Evolutionary conservation across 2,797 vertebrate genomes (phyloP).

Genomic region (Neosalanx taihuensis): DNA sequence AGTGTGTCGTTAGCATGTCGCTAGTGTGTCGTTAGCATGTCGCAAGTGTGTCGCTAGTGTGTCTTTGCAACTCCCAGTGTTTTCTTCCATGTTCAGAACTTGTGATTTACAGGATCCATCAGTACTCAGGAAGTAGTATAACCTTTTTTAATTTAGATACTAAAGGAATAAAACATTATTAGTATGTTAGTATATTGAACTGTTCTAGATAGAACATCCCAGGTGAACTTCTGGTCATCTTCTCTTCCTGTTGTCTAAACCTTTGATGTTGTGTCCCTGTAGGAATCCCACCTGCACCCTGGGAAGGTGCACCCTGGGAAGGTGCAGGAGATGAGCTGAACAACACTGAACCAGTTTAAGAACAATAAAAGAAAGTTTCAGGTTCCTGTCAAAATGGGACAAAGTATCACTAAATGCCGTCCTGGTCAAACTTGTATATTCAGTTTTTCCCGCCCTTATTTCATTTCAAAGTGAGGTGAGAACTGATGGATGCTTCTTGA

Average conservation of each 20-base stretch:
- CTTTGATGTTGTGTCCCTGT: conserved; percentile 16
- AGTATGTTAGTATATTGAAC: no score
- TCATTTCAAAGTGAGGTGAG: neutral
- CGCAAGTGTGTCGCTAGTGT: no score
- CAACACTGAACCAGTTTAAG: conserved; percentile 19
- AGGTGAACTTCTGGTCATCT: no score
- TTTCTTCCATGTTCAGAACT: no score
- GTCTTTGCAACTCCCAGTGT: neutral
- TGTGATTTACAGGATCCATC: no score
- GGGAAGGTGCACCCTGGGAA: conserved; percentile 32
- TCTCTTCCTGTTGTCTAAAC: neutral
- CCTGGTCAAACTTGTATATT: neutral
- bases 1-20: no score
- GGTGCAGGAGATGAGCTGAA: conserved; percentile 11
- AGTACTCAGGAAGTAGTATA: no score
- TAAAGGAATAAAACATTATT: no score
- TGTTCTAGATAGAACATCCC: no score
- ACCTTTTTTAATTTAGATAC: no score
- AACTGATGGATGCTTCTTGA: conserved; percentile 18
- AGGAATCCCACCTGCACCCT: conserved; percentile 26
- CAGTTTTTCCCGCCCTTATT: neutral
- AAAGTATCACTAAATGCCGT: neutral
- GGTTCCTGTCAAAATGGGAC: conserved; percentile 1
- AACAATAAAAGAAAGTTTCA: conserved; percentile 20
- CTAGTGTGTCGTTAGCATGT: no score